Conservation (phyloP, 2,888 invertebrate species). For the Rotaria magnacalcarata region DNA sequence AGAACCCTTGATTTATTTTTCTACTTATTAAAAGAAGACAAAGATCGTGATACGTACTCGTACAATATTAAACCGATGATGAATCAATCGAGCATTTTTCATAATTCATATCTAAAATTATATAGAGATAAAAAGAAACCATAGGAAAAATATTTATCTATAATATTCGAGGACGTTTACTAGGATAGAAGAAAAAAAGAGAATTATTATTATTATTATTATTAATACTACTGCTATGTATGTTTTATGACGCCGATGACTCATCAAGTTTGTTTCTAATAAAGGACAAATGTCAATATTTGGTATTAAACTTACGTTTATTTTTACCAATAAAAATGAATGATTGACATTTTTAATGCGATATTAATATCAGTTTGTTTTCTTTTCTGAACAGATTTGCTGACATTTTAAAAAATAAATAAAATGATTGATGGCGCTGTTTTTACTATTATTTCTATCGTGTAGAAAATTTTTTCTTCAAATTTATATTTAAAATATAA, state of each 20-base stretch:
- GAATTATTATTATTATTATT: conserved; percentile 4
- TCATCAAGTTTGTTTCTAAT: conserved; percentile 22
- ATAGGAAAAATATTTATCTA: not conserved
- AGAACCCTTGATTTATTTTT: not conserved
- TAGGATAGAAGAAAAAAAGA: not conserved
- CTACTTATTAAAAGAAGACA: not conserved
- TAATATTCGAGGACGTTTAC: not conserved
- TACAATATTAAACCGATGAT: not conserved
- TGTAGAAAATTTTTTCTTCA: too few species aligned
- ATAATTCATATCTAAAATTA: not conserved
- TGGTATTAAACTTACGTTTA: not conserved
- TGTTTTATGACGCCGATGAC: not conserved
- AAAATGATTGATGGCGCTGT: not conserved
- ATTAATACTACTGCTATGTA: not conserved
- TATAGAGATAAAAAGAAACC: not conserved
- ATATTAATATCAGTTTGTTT: not conserved
- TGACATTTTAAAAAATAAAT: not conserved
- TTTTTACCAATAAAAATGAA: not conserved
- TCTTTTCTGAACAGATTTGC: too few species aligned
- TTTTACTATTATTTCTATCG: not conserved
- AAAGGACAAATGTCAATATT: conserved; percentile 22
- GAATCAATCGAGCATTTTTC: not conserved
- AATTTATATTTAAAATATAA: too few species aligned
- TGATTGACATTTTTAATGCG: not conserved
- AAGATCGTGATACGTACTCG: not conserved